These are phyloP conservation scores for Litoditis marina DNA, from an alignment of 2,888 invertebrate genomes.

Conservation along the genomic window DNA sequence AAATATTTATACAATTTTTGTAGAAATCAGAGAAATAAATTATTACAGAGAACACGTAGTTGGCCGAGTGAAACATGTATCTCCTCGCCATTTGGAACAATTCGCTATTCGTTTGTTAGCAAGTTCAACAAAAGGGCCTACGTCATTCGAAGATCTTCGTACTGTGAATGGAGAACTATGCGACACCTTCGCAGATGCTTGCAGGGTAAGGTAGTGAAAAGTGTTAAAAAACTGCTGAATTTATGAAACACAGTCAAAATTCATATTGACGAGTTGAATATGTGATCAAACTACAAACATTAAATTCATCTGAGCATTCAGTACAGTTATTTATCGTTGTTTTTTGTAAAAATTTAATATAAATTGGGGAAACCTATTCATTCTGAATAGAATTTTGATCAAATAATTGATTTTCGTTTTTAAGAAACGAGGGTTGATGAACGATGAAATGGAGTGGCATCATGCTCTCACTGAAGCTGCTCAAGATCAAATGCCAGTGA, in stretches of 20 bases:
- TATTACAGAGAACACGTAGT: neutral
- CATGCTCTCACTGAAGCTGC: constrained; percentile 4
- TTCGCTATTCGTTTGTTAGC: constrained; percentile 16
- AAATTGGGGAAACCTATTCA: no score
- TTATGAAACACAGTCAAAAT: no score
- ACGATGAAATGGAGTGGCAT: constrained; percentile 17
- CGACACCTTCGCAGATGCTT: constrained; percentile 11
- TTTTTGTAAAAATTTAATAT: no score
- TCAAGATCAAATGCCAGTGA: neutral
- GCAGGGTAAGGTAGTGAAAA: no score
- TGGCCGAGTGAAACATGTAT: constrained; percentile 10
- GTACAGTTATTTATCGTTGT: no score
- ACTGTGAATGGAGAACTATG: neutral
- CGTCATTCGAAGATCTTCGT: constrained; percentile 6
- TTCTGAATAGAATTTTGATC: neutral
- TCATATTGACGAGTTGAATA: no score
- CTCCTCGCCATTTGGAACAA: constrained; percentile 12
- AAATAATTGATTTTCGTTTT: no score
- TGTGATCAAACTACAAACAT: no score
- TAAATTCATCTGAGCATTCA: no score
- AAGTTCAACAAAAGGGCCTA: neutral
- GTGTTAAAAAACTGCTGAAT: no score
- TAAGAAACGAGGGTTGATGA: constrained; percentile 10
- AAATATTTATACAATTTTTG: no score
- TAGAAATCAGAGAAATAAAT: no score